Base-by-base conservation (phyloP, 2,113 vertebrate genomes). In the Corythaixoides concolor region DNA sequence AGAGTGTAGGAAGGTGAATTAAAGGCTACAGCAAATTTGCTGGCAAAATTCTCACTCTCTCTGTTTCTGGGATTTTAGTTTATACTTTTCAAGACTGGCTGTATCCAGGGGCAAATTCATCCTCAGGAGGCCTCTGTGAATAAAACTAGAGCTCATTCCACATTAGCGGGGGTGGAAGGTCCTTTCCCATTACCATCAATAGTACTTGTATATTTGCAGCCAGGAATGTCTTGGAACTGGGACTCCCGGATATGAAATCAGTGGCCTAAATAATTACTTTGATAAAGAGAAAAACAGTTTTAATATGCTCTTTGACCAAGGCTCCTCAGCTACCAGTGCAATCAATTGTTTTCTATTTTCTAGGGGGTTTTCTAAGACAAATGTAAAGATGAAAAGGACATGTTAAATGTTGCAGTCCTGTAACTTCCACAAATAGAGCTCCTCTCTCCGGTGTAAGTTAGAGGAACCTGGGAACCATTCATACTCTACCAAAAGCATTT, bases 31-130 rank as follows among this genome's bases (percentile, higher is more conserved):
- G 41, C 8, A 47, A 28, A 56, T 66, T 77, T 72, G 4, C n/a
- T 53, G 20, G 33, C 12, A 63, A 86, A 74, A 59, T 59, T 67
- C 37, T 90, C 12, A 21, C 4, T 53, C 37, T 62, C 28, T 56
- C 47, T 75, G 2, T 82, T 82, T 64, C 39, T 69, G 41, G 16
- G 26, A 47, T 90, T 90, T 93, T 53, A 83, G 20, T 35, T 12
- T 0, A 56, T 74, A 30, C 2, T 69, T 4, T 69, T 9, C 37
- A 63, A 58, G 41, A 27, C 8, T 70, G 12, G 26, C 4, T 1
- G 19, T 41, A 77, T 43, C 8, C 10, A 70, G 15, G 59, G 4
- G 0, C 33, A 75, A 52, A 69, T 58, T 35, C 15, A 59, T 47
- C 7, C 26, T 67, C 2, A 0, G 12, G 13, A 85, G 43, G 7